phyloP scores from a whole-genome alignment of 2,888 invertebrate species.

The Phania funesta region DNA sequence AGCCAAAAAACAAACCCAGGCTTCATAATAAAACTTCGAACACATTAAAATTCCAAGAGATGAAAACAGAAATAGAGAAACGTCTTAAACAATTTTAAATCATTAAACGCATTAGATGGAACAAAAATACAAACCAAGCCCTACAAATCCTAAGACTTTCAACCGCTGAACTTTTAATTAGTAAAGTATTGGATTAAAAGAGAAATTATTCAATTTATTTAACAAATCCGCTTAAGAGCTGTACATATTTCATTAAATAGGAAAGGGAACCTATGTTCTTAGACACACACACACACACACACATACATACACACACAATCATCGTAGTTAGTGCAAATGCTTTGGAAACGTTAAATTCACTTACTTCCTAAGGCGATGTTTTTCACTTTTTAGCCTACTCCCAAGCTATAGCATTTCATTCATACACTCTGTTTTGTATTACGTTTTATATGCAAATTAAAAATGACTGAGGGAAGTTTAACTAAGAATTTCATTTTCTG shows the following conservation, averaged over 20 bases:
- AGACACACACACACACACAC: too few species aligned
- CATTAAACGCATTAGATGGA: background rate
- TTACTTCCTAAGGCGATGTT: constrained; percentile 43
- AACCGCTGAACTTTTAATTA: constrained; percentile 20
- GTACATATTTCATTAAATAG: background rate
- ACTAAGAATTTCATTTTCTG: background rate
- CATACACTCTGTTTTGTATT: constrained; percentile 16
- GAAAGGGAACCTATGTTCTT: too few species aligned
- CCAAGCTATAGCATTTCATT: background rate
- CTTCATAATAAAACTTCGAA: background rate
- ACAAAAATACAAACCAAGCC: background rate
- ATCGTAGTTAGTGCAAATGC: too few species aligned
- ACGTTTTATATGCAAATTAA: constrained; percentile 58
- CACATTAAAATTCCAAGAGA: constrained; percentile 13
- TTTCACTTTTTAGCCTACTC: constrained; percentile 55
- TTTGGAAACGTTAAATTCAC: constrained; percentile 25
- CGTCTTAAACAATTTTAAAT: background rate
- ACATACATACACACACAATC: too few species aligned
- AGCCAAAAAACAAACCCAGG: constrained; percentile 2
- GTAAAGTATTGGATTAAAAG: constrained; percentile 7
- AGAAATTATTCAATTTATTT: background rate
- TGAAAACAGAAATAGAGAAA: background rate
- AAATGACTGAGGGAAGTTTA: constrained; percentile 20
- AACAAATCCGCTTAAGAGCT: constrained; percentile 10
- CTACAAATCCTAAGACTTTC: background rate